A percentile compares a stretch with the other conserved stretches of the same genome.
These are phyloP conservation scores for Brachionus plicatilis DNA, from an alignment of 1,140 invertebrate genomes.

Conservation along the genomic window DNA sequence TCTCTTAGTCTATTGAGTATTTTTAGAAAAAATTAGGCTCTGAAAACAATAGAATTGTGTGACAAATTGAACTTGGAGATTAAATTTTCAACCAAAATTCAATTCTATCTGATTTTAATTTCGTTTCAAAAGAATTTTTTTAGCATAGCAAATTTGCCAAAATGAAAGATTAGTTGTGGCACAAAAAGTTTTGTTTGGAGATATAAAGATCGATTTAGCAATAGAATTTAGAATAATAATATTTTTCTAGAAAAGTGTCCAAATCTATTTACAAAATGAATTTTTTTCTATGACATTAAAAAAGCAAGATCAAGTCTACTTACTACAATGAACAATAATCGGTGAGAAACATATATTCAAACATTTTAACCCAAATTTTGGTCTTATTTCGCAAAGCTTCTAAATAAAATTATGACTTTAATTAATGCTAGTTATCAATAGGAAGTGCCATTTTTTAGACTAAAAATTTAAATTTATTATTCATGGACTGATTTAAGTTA, in stretches of 20 bases:
- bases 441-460: neutral
- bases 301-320: neutral
- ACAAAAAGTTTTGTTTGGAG: neutral
- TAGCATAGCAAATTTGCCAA: neutral
- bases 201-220: neutral
- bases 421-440: neutral
- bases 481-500: no score
- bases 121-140: neutral
- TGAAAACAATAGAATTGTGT: neutral
- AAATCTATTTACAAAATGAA: neutral
- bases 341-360: neutral
- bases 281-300: slow-evolving; percentile 11
- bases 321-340: neutral
- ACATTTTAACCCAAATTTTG: slow-evolving; percentile 8
- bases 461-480: no score
- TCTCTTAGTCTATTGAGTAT: neutral
- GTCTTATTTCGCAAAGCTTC: neutral
- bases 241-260: neutral
- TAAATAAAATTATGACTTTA: neutral
- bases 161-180: neutral
- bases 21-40: neutral
- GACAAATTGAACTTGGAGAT: neutral
- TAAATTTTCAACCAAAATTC: neutral
- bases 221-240: neutral
- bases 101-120: neutral